Percentiles rank a stretch among this genome's conserved stretches.
Conservation (phyloP, 2,797 vertebrate genomes). For the Calcarius lapponicus region DNA sequence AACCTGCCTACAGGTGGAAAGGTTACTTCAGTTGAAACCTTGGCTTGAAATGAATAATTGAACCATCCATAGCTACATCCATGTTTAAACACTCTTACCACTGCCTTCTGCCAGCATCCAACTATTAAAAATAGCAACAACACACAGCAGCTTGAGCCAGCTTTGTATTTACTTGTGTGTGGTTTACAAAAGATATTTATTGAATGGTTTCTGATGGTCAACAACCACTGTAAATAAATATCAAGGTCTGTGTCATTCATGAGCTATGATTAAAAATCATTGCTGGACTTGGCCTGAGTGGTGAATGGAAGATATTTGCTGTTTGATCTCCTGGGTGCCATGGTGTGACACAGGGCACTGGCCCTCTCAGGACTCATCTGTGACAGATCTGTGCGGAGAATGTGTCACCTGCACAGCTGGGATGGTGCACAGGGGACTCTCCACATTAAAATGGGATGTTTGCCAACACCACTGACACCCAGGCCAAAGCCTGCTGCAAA, state of each 20-base stretch:
- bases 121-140: neutral
- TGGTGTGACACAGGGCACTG: neutral
- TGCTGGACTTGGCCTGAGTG: neutral
- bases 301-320: neutral
- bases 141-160: neutral
- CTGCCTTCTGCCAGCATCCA: neutral
- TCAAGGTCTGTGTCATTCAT: neutral
- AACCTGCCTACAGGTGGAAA: neutral
- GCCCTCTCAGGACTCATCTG: neutral
- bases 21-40: neutral
- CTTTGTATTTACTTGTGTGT: neutral
- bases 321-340: neutral
- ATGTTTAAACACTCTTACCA: neutral
- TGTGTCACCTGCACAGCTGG: neutral
- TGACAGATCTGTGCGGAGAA: neutral
- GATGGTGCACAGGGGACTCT: neutral
- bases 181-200: neutral
- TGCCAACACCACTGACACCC: fast-evolving
- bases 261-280: neutral
- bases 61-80: neutral
- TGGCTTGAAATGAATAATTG: constrained; percentile 1
- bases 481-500: neutral
- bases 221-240: neutral
- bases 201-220: neutral
- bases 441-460: neutral